These are phyloP conservation scores for Erinaceus europaeus DNA, from an alignment of 2,113 vertebrate genomes.

Conservation along the genomic window DNA sequence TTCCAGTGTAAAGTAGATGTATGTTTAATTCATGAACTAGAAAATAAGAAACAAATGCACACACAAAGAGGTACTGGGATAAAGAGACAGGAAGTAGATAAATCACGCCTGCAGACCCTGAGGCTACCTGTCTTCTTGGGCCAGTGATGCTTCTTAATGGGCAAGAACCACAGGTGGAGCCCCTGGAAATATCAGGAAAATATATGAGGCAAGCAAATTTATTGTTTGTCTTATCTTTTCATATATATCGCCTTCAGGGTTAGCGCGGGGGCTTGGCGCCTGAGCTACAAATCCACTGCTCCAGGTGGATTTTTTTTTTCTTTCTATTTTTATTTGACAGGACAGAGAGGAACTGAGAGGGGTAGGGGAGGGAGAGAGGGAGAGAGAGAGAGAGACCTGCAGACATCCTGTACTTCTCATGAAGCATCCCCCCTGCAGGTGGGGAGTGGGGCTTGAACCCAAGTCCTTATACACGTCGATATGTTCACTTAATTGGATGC, in stretches of 20 bases:
- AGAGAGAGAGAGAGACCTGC: neutral
- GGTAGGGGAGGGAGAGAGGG: neutral
- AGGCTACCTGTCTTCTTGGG: neutral
- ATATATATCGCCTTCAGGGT: too few relatives aligned
- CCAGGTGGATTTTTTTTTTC: too few relatives aligned
- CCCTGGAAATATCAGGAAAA: neutral
- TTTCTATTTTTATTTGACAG: too few relatives aligned
- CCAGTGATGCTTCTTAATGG: neutral
- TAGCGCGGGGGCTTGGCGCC: too few relatives aligned
- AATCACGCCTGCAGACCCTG: neutral
- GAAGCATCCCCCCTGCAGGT: too few relatives aligned
- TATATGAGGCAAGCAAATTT: neutral
- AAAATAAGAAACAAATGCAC: constrained; percentile 70
- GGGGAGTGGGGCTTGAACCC: too few relatives aligned
- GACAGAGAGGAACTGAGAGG: too few relatives aligned
- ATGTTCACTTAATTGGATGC: too few relatives aligned
- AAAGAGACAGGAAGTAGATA: neutral
- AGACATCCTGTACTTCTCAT: too few relatives aligned
- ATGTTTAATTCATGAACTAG: constrained; percentile 68
- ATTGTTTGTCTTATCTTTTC: too few relatives aligned
- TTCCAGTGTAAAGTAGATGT: constrained; percentile 53
- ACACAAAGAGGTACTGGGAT: constrained; percentile 38
- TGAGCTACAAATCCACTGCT: too few relatives aligned
- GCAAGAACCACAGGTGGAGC: neutral
- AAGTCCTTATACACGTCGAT: too few relatives aligned